Base-by-base conservation (phyloP, 2,113 vertebrate species). In the Prochilodus magdalenae region DNA sequence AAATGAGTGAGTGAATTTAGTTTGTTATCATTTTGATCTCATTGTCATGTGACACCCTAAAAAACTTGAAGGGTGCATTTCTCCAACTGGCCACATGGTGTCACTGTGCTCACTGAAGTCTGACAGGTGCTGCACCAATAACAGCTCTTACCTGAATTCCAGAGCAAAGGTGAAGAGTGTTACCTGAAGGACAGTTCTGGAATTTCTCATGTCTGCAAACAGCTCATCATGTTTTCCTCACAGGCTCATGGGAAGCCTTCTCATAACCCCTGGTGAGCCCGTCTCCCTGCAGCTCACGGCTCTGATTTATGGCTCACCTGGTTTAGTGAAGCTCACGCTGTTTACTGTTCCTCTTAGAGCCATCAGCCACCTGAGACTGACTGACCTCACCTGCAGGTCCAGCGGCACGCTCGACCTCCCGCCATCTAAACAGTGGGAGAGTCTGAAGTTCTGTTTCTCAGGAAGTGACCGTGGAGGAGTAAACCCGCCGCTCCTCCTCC, bases 401-500 rank as follows among this genome's bases (percentile, higher is more conserved):
- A 6, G 3, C 33, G 6, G 3, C 6, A 6, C 33, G 6, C 6
- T 4, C 3, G 33, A 36, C 6, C 33, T 36, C 33, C 3, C 6
- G 3, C 3, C 3, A 6, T 36, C 33, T 36, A 36, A 36, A 36
- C 6, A 4, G 33, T 36, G 3, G 3, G 33, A 6, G 33, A 36
- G 33, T 36, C 33, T 36, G 3, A 36, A 36, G 33, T 6, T 6
- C 33, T 36, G 33, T 36, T 36, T 36, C 6, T 3, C 6, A 6
- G 3, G 33, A 4, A 4, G 33, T 36, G 33, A 6, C 33, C 6
- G 33, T 36, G 6, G 33, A 36, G 6, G 6, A 36, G 65, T 84
- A 83, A 83, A 86, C 71, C 71, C 51, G 5, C 77, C 29, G 66
- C 80, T 75, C 79, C 74, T 57, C 79, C 83, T 78, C 51, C 79